Percentiles rank a stretch among this genome's conserved stretches.
These are phyloP conservation scores for Conger conger DNA, from an alignment of 2,113 vertebrate genomes.

Conservation along the genomic window DNA sequence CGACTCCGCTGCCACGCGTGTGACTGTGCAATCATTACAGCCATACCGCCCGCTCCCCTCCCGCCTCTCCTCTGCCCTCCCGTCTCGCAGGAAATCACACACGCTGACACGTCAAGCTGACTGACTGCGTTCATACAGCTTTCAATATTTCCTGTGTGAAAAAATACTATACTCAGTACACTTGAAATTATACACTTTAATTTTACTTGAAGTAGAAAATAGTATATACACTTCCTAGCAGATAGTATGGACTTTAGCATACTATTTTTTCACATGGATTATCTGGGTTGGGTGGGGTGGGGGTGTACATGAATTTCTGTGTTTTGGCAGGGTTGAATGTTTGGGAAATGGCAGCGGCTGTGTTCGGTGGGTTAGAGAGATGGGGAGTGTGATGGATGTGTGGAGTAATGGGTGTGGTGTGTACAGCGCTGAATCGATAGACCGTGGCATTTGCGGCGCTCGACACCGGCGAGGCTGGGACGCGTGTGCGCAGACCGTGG, in stretches of 20 bases:
- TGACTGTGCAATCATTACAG: constrained; percentile 74
- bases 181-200: no score
- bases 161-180: no score
- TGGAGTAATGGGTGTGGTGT: background rate
- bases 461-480: constrained; percentile 19
- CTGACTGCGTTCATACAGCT: background rate
- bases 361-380: background rate
- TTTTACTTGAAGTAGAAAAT: no score
- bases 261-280: no score
- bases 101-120: constrained; percentile 21
- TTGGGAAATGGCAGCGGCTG: background rate
- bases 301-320: background rate
- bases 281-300: no score
- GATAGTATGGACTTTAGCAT: no score
- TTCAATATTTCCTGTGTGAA: background rate
- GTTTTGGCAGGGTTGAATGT: background rate
- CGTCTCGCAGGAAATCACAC: background rate
- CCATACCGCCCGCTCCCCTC: constrained; percentile 50
- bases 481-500: background rate
- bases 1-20: constrained; percentile 55
- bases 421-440: constrained; percentile 45
- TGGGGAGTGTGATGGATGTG: background rate
- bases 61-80: constrained; percentile 3
- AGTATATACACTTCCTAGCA: no score
- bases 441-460: constrained; percentile 48